Evolutionary conservation across 2,888 invertebrate species (phyloP).

Genomic region (Drosophila neonasuta): DNA sequence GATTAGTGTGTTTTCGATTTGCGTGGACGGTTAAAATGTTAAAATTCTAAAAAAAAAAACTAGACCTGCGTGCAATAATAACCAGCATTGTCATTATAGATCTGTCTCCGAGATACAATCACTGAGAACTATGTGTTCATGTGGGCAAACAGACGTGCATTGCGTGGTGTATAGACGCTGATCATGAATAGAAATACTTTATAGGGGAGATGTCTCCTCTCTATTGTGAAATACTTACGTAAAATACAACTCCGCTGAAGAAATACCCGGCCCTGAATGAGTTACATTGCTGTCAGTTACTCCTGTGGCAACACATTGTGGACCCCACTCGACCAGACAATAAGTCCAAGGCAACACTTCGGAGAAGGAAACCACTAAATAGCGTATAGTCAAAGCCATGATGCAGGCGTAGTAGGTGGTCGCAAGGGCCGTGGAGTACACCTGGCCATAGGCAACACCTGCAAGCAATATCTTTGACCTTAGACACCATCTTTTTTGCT

Average conservation of each 20-base stretch:
- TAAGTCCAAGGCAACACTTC: conserved; percentile 85
- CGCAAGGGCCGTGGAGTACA: conserved; percentile 84
- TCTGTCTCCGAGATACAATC: too few species aligned
- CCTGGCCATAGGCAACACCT: conserved; percentile 85
- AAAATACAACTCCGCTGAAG: conserved; percentile 82
- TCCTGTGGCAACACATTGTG: conserved; percentile 77
- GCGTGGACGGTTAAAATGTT: too few species aligned
- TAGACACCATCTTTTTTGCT: background rate
- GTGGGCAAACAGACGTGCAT: too few species aligned
- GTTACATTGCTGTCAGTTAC: conserved; percentile 39
- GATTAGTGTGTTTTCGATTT: too few species aligned
- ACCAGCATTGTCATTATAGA: too few species aligned
- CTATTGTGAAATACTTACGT: conserved; percentile 68
- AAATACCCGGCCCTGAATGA: conserved; percentile 53
- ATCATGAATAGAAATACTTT: too few species aligned
- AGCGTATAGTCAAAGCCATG: conserved; percentile 86
- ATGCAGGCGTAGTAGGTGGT: conserved; percentile 87
- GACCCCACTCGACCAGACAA: conserved; percentile 84
- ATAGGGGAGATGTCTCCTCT: too few species aligned
- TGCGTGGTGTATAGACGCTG: too few species aligned
- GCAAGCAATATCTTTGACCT: background rate
- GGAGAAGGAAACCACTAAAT: conserved; percentile 85
- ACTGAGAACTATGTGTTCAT: too few species aligned
- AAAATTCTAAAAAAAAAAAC: too few species aligned
- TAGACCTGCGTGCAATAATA: too few species aligned